Evolutionary conservation across 2,888 invertebrate genomes (phyloP), one percentile per base, ranked within the genome.

Genomic region (Tenthredo livida): DNA sequence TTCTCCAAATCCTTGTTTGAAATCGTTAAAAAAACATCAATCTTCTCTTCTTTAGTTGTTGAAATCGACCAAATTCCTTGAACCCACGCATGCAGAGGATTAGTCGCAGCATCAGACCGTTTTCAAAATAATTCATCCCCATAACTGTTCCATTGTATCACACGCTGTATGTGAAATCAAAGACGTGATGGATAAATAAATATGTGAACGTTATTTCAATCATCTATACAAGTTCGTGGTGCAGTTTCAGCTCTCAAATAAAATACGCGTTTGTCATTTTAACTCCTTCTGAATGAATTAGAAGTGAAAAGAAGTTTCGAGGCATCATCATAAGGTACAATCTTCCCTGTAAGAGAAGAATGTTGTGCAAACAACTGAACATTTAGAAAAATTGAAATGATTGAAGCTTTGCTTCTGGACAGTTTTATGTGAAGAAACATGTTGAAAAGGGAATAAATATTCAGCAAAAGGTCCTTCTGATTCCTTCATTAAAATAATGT

Each of bases 1-100:
- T 90, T 90, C 89, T 89, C 85, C 87, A 87, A 89, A 73, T 86
- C 86, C 67, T 73, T 37, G 29, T 84, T 85, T 86, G 33, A 85
- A 85, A 85, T 85, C 80, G 73, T 65, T 85, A 65, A 73, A 73
- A 40, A 17, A 58, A 58, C 17, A 29, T 77, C 5, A 40, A 29
- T 29, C n/a, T 54, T 29, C n/a, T 77, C n/a, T 54, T 77, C 7
- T 25, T 54, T 50, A 7, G n/a, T 5, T 33, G 10, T 29, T 15
- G 15, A 29, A 15, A 21, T 43, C 40, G 72, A 73, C 7, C 40
- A 1, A 73, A n/a, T 40, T 7, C 1, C 21, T 43, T 1, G 15
- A 4, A 12, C 61, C 21, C 21, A 25, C 61, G 25, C 12, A 67
- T 33, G 25, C 25, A 61, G 1, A 29, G 12, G 67, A 33, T 67